Evolutionary conservation across 2,113 vertebrate genomes (phyloP).

Genomic region (Cyanoliseus patagonus): DNA sequence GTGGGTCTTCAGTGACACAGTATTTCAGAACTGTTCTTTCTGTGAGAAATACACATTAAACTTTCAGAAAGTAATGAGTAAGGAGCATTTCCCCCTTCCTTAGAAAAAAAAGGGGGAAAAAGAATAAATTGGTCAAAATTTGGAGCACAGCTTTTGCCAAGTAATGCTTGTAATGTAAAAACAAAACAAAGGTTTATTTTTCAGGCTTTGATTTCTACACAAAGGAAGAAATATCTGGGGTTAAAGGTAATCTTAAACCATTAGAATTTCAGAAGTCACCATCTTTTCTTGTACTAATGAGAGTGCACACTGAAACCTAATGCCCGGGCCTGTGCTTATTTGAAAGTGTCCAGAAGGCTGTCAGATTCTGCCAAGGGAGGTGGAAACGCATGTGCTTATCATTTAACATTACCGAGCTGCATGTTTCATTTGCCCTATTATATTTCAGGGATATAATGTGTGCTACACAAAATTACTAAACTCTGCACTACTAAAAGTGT

Average conservation of each 20-base stretch:
- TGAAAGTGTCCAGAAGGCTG: background rate
- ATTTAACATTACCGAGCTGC: accelerated
- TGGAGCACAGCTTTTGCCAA: background rate
- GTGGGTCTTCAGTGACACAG: background rate
- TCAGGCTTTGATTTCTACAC: background rate
- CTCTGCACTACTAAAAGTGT: background rate
- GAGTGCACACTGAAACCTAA: background rate
- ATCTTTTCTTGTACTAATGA: background rate
- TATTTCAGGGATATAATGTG: background rate
- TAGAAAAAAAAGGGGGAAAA: no score
- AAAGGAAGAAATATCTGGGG: background rate
- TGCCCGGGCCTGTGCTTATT: background rate
- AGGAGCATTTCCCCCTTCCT: background rate
- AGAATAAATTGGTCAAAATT: background rate
- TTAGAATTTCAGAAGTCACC: background rate
- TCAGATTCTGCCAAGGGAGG: background rate
- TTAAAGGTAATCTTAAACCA: background rate
- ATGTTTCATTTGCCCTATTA: accelerated
- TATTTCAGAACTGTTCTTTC: background rate
- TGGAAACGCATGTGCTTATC: background rate
- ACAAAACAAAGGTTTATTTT: background rate
- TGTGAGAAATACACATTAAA: background rate
- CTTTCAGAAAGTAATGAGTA: background rate
- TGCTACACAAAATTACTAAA: background rate
- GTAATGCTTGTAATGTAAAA: background rate